Base-by-base conservation (phyloP, 2,888 invertebrate species). In the Calephelis perditalis region DNA sequence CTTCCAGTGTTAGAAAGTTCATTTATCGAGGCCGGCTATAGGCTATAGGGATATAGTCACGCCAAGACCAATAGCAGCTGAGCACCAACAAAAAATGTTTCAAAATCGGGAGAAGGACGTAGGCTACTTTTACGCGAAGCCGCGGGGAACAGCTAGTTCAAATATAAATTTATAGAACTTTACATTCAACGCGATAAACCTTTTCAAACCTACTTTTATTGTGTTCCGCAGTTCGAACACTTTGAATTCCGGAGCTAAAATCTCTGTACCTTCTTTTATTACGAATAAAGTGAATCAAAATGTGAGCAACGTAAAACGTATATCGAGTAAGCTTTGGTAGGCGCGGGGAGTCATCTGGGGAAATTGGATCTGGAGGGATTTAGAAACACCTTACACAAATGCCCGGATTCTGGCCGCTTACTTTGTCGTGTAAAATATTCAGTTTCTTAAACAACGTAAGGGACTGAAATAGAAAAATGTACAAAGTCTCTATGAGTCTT, bases 331-430 rank as follows among this genome's bases (percentile, higher is more conserved):
- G 76, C 75, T 77, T 76, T 72, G 73, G 77, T 78, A 76, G 77
- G 75, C 77, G 74, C 76, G 77, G 26, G 10, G 77, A 81, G 78
- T 73, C 79, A 78, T 72, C 72, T 73, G 75, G 77, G 81, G 78
- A 84, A 84, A 86, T 86, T 86, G 84, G 81, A 82, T 87, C 86
- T 80, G 77, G 63, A 60, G 81, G 82, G 88, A 83, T 82, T 83
- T 81, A 75, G 75, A 78, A 77, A 79, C 81, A 79, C 81, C 76
- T 62, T 73, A 76, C 75, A 76, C 77, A 76, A 77, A 73, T 76
- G 75, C 71, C 70, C 67, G 66, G 67, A 71, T 74, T 73, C 74
- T 71, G 73, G 68, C 68, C 74, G 74, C 74, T 77, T 75, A 77
- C 76, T 72, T 72, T 68, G 71, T 70, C 74, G 75, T 72, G 73